phyloP scores from a whole-genome alignment of 2,113 vertebrate species.

The Sapayoa aenigma region DNA sequence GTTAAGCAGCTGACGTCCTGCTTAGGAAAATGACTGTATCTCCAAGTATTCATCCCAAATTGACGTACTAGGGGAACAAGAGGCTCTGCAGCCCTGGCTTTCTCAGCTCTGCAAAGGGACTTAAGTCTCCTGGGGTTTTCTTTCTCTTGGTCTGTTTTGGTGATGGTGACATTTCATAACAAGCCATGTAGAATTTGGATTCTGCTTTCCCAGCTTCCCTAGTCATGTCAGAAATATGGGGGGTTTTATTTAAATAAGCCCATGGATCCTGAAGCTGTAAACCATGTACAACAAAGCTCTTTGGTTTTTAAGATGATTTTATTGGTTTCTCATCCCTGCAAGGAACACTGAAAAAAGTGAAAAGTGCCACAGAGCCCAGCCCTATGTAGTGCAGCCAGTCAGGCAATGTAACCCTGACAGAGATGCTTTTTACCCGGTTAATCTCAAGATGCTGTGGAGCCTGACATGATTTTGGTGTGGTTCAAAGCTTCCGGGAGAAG shows the following conservation, averaged over 20 bases:
- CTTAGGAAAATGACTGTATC: constrained; percentile 15
- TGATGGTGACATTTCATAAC: background rate
- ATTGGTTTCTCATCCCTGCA: background rate
- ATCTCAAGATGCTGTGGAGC: background rate
- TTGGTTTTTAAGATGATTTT: background rate
- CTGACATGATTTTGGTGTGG: background rate
- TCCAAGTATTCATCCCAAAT: constrained; percentile 4
- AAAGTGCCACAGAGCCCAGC: background rate
- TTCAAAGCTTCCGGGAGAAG: background rate
- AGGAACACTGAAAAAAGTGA: background rate
- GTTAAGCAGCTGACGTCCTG: background rate
- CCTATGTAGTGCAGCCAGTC: background rate
- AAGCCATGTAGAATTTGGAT: background rate
- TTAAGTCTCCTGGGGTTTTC: background rate
- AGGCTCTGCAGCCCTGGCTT: background rate
- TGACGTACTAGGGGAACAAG: rapidly evolving
- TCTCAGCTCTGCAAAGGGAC: background rate
- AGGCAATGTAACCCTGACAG: background rate
- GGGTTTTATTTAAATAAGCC: background rate
- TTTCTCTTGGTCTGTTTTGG: background rate
- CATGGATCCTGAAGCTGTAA: background rate
- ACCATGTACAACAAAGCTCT: background rate
- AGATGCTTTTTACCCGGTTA: background rate
- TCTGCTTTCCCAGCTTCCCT: background rate
- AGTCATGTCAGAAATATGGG: background rate